These are phyloP conservation scores for Condylura cristata DNA, from an alignment of 2,113 vertebrate species.

Conservation along the genomic window DNA sequence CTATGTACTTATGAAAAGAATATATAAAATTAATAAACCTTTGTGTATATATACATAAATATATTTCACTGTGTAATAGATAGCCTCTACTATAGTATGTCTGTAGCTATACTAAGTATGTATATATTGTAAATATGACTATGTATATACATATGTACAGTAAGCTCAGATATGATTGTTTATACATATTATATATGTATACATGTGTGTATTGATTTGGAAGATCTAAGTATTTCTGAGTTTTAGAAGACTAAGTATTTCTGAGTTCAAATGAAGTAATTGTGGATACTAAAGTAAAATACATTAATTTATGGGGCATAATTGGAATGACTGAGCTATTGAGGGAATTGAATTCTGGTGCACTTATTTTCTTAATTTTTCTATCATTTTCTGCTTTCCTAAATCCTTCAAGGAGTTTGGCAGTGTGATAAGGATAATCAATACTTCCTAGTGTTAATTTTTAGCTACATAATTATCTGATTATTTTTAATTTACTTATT, in stretches of 20 bases:
- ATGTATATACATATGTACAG: neutral
- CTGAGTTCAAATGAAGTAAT: neutral
- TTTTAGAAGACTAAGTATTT: neutral
- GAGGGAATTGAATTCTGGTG: neutral
- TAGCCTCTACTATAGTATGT: too few relatives aligned
- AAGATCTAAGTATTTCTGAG: neutral
- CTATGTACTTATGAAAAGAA: neutral
- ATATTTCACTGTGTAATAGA: neutral
- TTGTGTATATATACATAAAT: too few relatives aligned
- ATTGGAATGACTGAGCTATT: neutral
- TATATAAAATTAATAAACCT: neutral
- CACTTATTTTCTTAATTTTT: constrained; percentile 18
- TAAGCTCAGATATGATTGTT: neutral
- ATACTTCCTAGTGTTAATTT: neutral
- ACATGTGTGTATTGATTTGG: neutral
- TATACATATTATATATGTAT: neutral
- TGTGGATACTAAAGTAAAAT: constrained; percentile 32
- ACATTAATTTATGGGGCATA: neutral
- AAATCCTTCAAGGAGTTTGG: neutral
- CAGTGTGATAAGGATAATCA: neutral
- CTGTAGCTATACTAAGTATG: neutral
- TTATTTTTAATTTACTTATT: constrained; percentile 35
- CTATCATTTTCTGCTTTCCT: neutral
- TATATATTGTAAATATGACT: too few relatives aligned
- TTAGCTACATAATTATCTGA: neutral